Conservation (phyloP, 1,140 invertebrate species). For the Bombus fervidus region DNA sequence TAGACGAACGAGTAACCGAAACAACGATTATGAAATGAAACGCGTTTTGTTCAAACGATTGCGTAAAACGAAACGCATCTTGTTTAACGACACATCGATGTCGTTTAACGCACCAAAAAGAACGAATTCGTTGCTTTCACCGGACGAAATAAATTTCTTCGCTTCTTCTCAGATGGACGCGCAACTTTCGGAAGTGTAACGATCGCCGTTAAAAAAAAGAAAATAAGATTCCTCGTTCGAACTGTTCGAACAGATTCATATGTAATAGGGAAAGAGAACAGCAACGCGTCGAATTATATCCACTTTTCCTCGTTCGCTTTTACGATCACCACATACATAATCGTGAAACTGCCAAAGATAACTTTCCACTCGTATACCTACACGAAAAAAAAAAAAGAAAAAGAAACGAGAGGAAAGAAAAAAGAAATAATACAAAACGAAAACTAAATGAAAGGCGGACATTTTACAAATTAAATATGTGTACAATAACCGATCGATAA, state of each 20-base stretch:
- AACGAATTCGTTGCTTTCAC: constrained; percentile 23
- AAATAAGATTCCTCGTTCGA: background rate
- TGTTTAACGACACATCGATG: background rate
- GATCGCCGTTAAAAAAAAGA: background rate
- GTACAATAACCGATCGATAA: background rate
- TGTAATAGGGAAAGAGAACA: background rate
- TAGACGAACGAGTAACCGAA: background rate
- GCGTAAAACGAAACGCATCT: background rate
- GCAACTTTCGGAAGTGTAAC: constrained; percentile 22
- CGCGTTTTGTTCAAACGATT: no score
- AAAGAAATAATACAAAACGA: background rate
- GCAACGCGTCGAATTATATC: background rate
- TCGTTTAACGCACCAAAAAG: background rate
- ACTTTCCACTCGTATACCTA: background rate
- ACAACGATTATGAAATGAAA: background rate
- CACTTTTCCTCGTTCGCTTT: background rate
- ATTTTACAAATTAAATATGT: background rate
- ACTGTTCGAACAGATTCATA: background rate
- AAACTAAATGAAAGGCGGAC: background rate
- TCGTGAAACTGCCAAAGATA: background rate
- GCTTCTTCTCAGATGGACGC: background rate
- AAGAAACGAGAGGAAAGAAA: background rate
- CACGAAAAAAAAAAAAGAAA: background rate
- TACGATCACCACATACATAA: background rate
- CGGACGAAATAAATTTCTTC: constrained; percentile 4